phyloP scores from a whole-genome alignment of 2,113 vertebrate species.

The Sminthopsis crassicaudata region DNA sequence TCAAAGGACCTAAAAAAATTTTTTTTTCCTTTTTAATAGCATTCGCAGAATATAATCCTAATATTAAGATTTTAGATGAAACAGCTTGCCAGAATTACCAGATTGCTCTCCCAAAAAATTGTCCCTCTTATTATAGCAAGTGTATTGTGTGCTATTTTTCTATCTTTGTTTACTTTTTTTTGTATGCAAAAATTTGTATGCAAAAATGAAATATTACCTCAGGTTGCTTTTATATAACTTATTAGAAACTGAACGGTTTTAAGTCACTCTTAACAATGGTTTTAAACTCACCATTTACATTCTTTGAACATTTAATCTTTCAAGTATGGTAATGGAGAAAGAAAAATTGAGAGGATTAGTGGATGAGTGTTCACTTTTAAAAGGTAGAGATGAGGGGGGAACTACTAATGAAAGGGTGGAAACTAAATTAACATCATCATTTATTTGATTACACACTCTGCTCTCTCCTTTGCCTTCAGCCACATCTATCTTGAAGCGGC shows the following conservation, averaged over 20 bases:
- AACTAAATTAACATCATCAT: neutral
- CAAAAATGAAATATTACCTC: neutral
- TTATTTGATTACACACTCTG: conserved; percentile 22
- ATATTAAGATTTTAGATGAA: neutral
- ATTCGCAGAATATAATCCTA: neutral
- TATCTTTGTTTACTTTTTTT: neutral
- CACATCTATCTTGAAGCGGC: conserved; percentile 94
- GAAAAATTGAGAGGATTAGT: neutral
- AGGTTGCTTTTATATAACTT: neutral
- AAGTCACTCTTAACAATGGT: neutral
- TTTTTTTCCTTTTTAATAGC: neutral
- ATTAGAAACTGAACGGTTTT: neutral
- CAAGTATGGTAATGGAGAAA: neutral
- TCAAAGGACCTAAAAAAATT: neutral
- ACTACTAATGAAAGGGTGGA: neutral
- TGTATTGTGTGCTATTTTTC: neutral
- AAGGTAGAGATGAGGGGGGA: neutral
- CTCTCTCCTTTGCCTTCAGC: conserved; percentile 81
- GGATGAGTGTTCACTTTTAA: neutral
- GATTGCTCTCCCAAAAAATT: neutral
- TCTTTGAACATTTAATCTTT: neutral
- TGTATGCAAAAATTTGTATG: neutral
- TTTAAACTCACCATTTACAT: neutral
- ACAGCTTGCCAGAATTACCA: neutral
- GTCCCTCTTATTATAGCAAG: neutral